Evolutionary conservation across 2,888 invertebrate genomes (phyloP).

Genomic region (Hyalella azteca): DNA sequence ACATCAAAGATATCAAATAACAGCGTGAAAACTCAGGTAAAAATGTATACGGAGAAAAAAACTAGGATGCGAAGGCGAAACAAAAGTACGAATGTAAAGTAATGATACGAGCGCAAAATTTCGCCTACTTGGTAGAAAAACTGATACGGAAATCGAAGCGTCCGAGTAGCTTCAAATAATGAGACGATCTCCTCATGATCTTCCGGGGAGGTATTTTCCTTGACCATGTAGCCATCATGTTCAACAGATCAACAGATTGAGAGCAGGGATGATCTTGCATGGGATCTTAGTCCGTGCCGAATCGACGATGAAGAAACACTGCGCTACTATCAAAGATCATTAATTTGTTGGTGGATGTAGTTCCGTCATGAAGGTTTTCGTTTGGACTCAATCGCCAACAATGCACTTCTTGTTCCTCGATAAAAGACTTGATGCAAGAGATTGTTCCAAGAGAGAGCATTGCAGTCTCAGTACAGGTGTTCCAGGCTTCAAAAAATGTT

Average conservation of each 20-base stretch:
- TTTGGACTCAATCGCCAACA: not conserved
- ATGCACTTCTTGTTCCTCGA: not conserved
- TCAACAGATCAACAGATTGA: constrained; percentile 10
- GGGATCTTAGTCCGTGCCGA: not conserved
- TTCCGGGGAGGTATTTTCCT: no score
- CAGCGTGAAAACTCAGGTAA: no score
- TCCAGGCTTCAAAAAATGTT: constrained; percentile 13
- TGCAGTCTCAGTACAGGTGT: constrained; percentile 7
- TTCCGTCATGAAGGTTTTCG: not conserved
- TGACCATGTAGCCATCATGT: not conserved
- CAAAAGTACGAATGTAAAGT: no score
- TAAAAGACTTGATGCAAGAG: not conserved
- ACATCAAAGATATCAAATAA: no score
- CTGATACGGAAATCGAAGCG: no score
- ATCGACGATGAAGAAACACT: not conserved
- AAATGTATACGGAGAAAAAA: no score
- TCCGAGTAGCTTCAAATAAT: no score
- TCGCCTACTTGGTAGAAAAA: no score
- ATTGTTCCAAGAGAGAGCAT: constrained; percentile 6
- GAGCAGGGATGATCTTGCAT: no score
- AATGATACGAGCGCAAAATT: no score
- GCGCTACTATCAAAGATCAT: constrained; percentile 1
- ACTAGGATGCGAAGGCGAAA: no score
- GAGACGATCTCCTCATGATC: no score
- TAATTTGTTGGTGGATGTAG: constrained; percentile 19